Evolutionary conservation across 2,113 vertebrate species (phyloP).

Genomic region (Crotalus helleri): DNA sequence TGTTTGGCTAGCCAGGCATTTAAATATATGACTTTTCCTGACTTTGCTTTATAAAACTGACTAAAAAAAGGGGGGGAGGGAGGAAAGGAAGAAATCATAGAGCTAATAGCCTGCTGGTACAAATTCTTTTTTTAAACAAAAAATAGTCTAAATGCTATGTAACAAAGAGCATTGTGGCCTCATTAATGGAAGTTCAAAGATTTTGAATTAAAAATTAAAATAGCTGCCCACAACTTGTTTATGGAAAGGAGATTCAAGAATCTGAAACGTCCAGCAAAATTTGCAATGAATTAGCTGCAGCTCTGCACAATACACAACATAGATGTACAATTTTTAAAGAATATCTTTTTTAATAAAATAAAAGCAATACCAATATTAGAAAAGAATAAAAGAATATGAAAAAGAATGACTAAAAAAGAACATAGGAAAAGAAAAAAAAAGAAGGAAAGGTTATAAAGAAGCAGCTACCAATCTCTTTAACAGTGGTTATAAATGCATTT

Average conservation of each 20-base stretch:
- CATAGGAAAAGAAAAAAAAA: background rate
- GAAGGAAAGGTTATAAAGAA: background rate
- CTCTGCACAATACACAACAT: background rate
- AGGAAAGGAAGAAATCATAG: background rate
- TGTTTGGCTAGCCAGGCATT: background rate
- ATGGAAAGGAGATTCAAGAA: background rate
- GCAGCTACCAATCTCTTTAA: background rate
- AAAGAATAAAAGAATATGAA: background rate
- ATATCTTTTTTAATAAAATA: background rate
- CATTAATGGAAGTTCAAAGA: background rate
- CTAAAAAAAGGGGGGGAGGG: background rate
- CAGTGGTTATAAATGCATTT: background rate
- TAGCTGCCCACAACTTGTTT: background rate
- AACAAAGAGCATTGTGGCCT: background rate
- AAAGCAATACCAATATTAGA: background rate
- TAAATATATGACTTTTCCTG: slow-evolving; percentile 2
- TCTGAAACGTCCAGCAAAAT: background rate
- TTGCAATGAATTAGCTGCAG: background rate
- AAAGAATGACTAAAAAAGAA: background rate
- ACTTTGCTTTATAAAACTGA: background rate
- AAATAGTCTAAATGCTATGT: background rate
- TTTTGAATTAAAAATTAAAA: background rate
- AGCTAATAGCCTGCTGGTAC: background rate
- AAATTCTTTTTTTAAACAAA: background rate
- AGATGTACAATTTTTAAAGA: background rate